Base-by-base conservation (phyloP, 2,113 vertebrate species). In the Eudyptes chrysolophus region DNA sequence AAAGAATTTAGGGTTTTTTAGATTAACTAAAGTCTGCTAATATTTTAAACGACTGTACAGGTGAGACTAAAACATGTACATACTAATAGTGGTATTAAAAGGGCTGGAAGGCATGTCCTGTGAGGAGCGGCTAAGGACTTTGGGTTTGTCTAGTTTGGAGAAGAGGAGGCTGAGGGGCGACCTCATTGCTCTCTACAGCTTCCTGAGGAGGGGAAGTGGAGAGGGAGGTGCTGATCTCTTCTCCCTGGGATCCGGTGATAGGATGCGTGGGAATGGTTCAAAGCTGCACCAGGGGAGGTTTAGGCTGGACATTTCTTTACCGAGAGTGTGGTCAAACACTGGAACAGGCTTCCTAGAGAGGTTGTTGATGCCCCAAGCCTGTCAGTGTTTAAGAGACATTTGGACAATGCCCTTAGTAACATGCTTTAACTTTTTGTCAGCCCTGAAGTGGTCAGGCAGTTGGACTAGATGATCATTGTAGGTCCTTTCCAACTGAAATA, bases 401-500 rank as follows among this genome's bases (percentile, higher is more conserved):
- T 81, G 27, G 34, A 86, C 19, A 81, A n/a, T 27, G 32, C 2
- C 27, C 10, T 68, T 70, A 64, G 40, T 18, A 44, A 27, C 6
- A 29, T 6, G 12, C n/a, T 90, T 60, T 60, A 40, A 58, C 6
- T 55, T 60, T 38, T 32, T 16, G 20, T 36, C 34, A 48, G 29
- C 18, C 40, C 34, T 80, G 29, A 57, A 29, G 0, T 8, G 5
- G 15, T 25, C 51, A 75, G 32, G 15, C 60, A 70, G 40, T 55
- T 61, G 36, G 75, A 75, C 0, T 2, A 71, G 26, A 78, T 27
- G 8, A 26, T 26, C 1, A 0, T 1, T 75, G 5, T 57, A 61
- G 22, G 26, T 74, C 15, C 18, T 24, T 90, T 82, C 13, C 40
- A 90, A 20, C 29, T 66, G 36, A 84, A 49, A 51, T 29, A 70